Conservation (phyloP, 2,797 vertebrate species). For the Phoxinus dragarum region DNA sequence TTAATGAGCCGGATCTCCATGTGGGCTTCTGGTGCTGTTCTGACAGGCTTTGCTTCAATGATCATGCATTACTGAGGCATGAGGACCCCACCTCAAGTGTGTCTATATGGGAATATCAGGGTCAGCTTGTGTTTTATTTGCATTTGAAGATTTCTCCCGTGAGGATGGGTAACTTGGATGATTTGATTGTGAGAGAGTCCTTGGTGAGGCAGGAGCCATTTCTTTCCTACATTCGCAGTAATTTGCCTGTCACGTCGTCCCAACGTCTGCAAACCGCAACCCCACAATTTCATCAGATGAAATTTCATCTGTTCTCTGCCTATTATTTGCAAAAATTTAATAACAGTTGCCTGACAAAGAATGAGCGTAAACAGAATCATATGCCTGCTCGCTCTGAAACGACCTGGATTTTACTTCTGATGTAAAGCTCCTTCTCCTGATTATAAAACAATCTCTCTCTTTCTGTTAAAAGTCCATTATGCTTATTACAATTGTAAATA, state of each 20-base stretch:
- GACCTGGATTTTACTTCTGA: conserved; percentile 16
- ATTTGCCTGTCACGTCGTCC: conserved; percentile 40
- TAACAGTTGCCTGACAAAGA: conserved; percentile 38
- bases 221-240: conserved; percentile 20
- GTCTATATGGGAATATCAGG: conserved; percentile 60
- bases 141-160: conserved; percentile 41
- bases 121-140: conserved; percentile 66
- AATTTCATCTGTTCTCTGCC: conserved; percentile 54
- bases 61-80: conserved; percentile 71
- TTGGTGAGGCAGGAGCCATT: conserved; percentile 30
- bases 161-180: conserved; percentile 13
- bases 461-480: not conserved
- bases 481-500: not conserved
- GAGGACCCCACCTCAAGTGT: conserved; percentile 54
- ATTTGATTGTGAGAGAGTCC: conserved; percentile 38
- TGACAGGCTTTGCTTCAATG: conserved; percentile 76
- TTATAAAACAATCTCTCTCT: not conserved
- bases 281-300: conserved; percentile 47
- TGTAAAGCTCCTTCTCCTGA: not conserved
- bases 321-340: conserved; percentile 53
- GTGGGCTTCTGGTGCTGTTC: conserved; percentile 71
- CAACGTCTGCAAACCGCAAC: conserved; percentile 39
- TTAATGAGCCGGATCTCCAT: conserved; percentile 76
- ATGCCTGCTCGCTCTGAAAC: conserved; percentile 4
- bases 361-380: conserved; percentile 50